These are phyloP conservation scores for Zele albiditarsus DNA, from an alignment of 2,888 invertebrate species.

Conservation along the genomic window DNA sequence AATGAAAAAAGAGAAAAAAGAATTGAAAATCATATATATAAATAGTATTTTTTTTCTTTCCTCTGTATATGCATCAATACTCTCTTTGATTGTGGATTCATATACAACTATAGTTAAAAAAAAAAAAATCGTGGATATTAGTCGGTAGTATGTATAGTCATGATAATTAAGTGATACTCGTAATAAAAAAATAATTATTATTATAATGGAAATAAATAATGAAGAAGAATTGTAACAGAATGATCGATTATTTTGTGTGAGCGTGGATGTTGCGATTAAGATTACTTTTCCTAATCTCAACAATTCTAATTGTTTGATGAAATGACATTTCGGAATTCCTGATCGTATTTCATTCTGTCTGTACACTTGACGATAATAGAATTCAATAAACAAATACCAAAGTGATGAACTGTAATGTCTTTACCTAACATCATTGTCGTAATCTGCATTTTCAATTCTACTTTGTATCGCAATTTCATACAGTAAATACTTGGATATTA, in stretches of 20 bases:
- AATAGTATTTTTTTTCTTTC: neutral
- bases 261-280: neutral
- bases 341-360: neutral
- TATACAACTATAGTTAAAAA: constrained; percentile 4
- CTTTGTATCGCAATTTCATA: neutral
- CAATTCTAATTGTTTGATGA: neutral
- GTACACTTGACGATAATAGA: neutral
- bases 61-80: constrained; percentile 17
- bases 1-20: constrained; percentile 26
- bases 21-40: constrained; percentile 32
- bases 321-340: neutral
- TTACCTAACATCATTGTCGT: neutral
- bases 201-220: constrained; percentile 33
- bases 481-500: neutral
- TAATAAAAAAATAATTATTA: constrained; percentile 18
- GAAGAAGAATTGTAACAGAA: constrained; percentile 14
- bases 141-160: constrained; percentile 22
- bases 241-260: constrained; percentile 1
- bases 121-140: constrained; percentile 4
- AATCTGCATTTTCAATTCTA: neutral
- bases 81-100: constrained; percentile 15
- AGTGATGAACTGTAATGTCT: neutral
- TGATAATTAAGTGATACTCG: neutral
- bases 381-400: neutral
- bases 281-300: neutral